Conservation (phyloP, 2,797 vertebrate species). For the Eulemur rubriventer region DNA sequence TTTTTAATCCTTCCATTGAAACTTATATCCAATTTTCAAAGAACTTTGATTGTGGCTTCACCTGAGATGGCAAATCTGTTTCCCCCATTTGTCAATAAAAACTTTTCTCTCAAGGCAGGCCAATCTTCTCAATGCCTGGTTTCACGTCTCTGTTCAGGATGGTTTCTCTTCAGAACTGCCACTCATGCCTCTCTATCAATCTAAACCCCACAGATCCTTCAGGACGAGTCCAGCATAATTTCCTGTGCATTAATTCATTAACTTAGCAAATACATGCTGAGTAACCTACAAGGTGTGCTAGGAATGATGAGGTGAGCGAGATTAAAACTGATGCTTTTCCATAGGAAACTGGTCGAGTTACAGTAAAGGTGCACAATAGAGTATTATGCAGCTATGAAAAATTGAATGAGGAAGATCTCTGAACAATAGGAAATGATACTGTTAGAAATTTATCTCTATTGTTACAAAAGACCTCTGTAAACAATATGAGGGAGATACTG, state of each 20-base stretch:
- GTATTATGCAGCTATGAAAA: fast-evolving
- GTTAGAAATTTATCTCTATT: not conserved
- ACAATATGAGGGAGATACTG: not conserved
- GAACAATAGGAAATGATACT: not conserved
- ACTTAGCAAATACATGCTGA: no score
- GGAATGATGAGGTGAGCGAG: not conserved
- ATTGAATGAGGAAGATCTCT: not conserved
- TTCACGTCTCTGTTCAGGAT: not conserved
- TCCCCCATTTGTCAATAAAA: not conserved
- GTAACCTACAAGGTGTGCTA: no score
- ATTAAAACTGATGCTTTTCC: not conserved
- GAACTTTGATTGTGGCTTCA: not conserved
- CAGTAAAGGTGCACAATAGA: no score
- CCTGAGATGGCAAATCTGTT: not conserved
- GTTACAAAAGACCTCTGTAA: not conserved
- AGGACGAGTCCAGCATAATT: not conserved
- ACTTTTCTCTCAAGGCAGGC: fast-evolving
- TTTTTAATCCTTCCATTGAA: not conserved
- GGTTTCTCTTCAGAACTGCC: no score
- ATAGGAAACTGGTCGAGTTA: not conserved
- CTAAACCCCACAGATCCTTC: not conserved
- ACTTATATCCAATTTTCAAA: not conserved
- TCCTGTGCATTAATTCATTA: not conserved
- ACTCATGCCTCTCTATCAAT: not conserved
- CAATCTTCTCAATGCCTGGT: fast-evolving